Evolutionary conservation across 1,140 invertebrate species (phyloP), one percentile per base, ranked within the genome.

Genomic region (Apis mellifera): DNA sequence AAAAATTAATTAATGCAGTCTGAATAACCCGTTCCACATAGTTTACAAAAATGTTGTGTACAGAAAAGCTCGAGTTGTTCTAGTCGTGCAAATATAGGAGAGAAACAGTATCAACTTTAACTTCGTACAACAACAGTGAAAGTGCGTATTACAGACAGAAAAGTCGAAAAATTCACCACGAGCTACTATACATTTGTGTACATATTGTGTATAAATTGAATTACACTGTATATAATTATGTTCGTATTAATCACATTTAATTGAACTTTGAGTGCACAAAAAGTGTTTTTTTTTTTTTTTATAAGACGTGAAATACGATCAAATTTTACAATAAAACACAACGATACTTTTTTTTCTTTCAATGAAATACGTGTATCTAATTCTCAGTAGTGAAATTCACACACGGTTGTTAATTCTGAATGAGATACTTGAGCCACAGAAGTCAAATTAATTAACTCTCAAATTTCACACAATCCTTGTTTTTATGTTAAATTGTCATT

Each of bases 31-130:
- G 19, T 68, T 23, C 42, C 42, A 66, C 52, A 59, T 15, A 74
- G 7, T 15, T 57, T 32, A 68, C 48, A 57, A n/a, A 59, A 75
- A 52, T n/a, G 9, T 23, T 32, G 66, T 78, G 77, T 32, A 42
- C 9, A 17, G 32, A 62, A 62, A 71, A 21, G 15, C 59, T 64
- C 15, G 65, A 70, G 72, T 72, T 71, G 73, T 42, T 84, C 84
- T 84, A 86, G 52, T 85, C 84, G 84, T 86, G 84, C 84, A 86
- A 54, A 59, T 80, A 85, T 84, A 11, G 23, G 42, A 48, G 65
- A 50, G 23, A 80, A 52, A 42, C 65, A 75, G 57, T 21, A 48
- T 78, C 13, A 70, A 32, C 32, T 60, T 12, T 50, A 69, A 62
- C 17, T 26, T 70, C 15, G 48, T 54, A 65, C 9, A 42, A 71